Evolutionary conservation across 2,113 vertebrate species (phyloP), one percentile per base, ranked within the genome.

Genomic region (Cardinalis cardinalis): DNA sequence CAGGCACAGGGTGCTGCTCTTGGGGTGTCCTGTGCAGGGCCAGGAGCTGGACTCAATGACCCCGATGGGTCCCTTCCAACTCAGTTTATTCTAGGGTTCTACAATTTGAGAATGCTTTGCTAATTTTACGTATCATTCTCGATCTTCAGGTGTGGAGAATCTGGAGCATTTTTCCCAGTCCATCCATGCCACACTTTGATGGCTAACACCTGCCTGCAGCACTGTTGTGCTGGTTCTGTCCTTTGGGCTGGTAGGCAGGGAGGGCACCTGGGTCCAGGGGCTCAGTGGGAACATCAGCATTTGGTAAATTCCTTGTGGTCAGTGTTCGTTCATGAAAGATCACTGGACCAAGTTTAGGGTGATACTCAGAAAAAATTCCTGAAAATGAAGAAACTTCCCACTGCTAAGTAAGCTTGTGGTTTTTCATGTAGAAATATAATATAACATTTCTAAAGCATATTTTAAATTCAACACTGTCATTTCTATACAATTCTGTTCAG

Each of bases 401-500:
- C 29, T 53, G 46, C 43, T 66, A 64, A 81, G 15, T 73, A 86
- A 88, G 18, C 29, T 34, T 1, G 0, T 43, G 13, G 4, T n/a
- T n/a, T 51, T 19, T 64, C 21, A 59, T 68, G n/a, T 18, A 55
- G 56, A 87, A 89, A 41, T 18, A 25, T 21, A 53, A 53, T 32
- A 40, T 77, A 89, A 14, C 36, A 40, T 80, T 84, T 84, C 12
- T 65, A 58, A 92, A 82, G 34, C 13, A 7, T 60, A 18, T 68
- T 83, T 85, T 93, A 78, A 90, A 58, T 72, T 84, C 76, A 48
- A 26, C 19, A 12, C 12, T 55, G 53, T 64, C 3, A 32, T 40
- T 92, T 78, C 46, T 51, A 69, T 93, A 46, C 38, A 86, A 4
- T 85, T 91, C 49, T 70, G 60, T 83, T 87, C 68, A 86, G 78